Base-by-base conservation (phyloP, 2,113 vertebrate species). In the Solenodon paradoxus region DNA sequence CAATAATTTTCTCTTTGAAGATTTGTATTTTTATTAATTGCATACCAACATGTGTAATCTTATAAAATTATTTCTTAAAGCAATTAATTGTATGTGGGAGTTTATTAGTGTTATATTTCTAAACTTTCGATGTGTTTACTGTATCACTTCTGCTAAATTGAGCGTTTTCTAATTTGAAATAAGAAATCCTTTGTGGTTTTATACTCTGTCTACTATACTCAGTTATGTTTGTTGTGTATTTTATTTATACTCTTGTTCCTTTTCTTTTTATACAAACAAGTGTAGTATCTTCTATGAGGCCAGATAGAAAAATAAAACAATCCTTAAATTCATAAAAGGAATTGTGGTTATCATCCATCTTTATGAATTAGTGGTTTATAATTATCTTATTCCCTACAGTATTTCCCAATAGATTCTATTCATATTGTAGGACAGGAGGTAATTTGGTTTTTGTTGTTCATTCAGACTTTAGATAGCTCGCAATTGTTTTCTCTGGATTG, bases 401-500 rank as follows among this genome's bases (percentile, higher is more conserved):
- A 81, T 96, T 98, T 98, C 74, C 63, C 94, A 64, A 17, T 86
- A 78, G 12, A 94, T 92, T 97, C 77, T 94, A 78, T 61, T 77
- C 66, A 71, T 94, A 92, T 95, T 82, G 66, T 61, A 95, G 24
- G 42, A 51, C 47, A 96, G 90, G 96, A 97, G 61, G 66, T 96
- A 96, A 30, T 96, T 90, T 94, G 28, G 40, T 90, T 81, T 71
- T 96, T 96, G 82, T 84, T 98, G 38, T 95, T 98, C 77, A 84
- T 96, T 95, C 84, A 93, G 15, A 86, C 87, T 94, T 91, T 97
- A 93, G 68, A 89, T 97, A 91, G 61, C 64, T 96, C 91, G 94
- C 90, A 95, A 30, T 98, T 97, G 84, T 97, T 98, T 94, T 59
- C 93, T 97, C 79, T 45, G 84, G 53, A 47, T 96, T 92, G 38